Base-by-base conservation (phyloP, 1,140 invertebrate species). In the Listronotus bonariensis region DNA sequence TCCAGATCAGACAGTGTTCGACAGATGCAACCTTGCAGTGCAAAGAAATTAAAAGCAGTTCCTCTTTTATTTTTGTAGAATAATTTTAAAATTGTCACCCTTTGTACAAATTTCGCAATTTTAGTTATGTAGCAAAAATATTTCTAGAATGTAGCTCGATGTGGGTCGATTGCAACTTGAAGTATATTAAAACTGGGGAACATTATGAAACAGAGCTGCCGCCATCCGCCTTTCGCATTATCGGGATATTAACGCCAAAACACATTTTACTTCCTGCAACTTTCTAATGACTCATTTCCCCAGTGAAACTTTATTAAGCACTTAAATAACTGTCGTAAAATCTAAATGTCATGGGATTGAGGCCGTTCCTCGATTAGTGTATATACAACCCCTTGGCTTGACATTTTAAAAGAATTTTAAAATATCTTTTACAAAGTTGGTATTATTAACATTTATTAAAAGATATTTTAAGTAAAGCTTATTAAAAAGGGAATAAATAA, bases 211-310 rank as follows among this genome's bases (percentile, higher is more conserved):
- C 46, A 7, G 46, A 12, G 17, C 46, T 31, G 46, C 46, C 46
- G 46, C 20, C 46, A 49, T 49, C 46, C 46, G 46, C 20, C 20
- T 20, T 20, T n/a, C 15, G 20, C 46, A 31, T 49, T 49, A 49
- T 49, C 46, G 46, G 20, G 46, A 49, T 49, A 56, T 56, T 56
- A 56, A 40, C 54, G 54, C 41, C 54, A 38, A 56, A 56, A 56
- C 54, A 56, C 54, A 56, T 58, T 58, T 48, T 20, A 20, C 43
- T 58, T 58, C 42, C 54, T 56, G 32, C 20, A 42, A 56, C 54
- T 58, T 58, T 58, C 56, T 58, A 58, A 58, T 58, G 56, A 58
- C 43, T 48, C 56, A 58, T 58, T 58, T 58, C 56, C 56, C 18
- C 43, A 42, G 18, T 20, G 31, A 20, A 58, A 58, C 42, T 58